phyloP scores from a whole-genome alignment of 2,888 invertebrate species.

The Apodemia hepburni region DNA sequence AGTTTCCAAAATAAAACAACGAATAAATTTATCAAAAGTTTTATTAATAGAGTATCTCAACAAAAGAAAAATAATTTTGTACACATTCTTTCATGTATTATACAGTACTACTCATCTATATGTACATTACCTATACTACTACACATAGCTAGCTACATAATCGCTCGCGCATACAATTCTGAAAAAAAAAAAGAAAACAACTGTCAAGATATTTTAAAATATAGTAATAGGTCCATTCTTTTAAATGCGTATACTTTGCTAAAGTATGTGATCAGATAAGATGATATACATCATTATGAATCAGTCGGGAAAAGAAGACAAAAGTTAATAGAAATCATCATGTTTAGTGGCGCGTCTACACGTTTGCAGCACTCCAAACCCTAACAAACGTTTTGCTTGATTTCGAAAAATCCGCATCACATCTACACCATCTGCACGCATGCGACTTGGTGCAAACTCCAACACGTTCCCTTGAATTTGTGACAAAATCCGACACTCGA shows the following conservation, averaged over 20 bases:
- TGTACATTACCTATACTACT: conserved; percentile 8
- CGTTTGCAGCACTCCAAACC: too few relatives aligned
- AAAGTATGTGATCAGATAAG: conserved; percentile 29
- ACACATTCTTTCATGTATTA: background rate
- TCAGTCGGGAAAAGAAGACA: conserved; percentile 78
- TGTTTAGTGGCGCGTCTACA: conserved; percentile 17
- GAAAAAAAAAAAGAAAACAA: background rate
- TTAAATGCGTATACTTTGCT: background rate
- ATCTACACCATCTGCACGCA: too few relatives aligned
- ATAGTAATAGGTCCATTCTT: background rate
- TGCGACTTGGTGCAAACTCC: too few relatives aligned
- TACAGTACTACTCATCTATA: background rate
- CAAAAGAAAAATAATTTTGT: background rate
- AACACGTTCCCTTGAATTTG: too few relatives aligned
- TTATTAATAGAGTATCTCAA: background rate
- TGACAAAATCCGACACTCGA: too few relatives aligned
- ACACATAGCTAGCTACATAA: conserved; percentile 2
- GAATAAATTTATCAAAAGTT: too few relatives aligned
- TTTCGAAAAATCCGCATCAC: too few relatives aligned
- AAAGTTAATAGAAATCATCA: conserved; percentile 49
- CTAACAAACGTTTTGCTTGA: too few relatives aligned
- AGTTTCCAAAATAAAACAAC: too few relatives aligned
- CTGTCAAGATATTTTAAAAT: background rate
- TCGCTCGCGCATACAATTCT: conserved; percentile 5
- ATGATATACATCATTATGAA: conserved; percentile 47